Percentiles rank a stretch among this genome's conserved stretches.
phyloP scores from a whole-genome alignment of 1,140 invertebrate genomes.

The Theocolax elegans region DNA sequence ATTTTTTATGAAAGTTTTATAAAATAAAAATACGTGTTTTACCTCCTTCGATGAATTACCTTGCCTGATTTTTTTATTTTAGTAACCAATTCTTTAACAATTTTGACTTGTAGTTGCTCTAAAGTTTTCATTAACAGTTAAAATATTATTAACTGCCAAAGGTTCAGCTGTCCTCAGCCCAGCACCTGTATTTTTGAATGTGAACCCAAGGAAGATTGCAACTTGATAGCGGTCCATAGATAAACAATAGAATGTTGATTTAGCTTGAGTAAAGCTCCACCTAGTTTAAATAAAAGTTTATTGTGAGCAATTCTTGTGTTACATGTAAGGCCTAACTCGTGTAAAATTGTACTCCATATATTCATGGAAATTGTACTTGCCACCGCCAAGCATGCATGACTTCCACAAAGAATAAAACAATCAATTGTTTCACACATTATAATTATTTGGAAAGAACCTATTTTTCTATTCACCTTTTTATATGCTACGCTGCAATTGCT shows the following conservation, averaged over 20 bases:
- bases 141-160: slow-evolving; percentile 72
- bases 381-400: slow-evolving; percentile 72
- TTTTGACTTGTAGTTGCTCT: slow-evolving; percentile 71
- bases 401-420: slow-evolving; percentile 79
- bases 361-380: slow-evolving; percentile 77
- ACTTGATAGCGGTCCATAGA: slow-evolving; percentile 72
- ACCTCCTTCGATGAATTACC: too few relatives aligned
- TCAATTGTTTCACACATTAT: too few relatives aligned
- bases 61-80: slow-evolving; percentile 76
- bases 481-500: too few relatives aligned
- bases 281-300: slow-evolving; percentile 84
- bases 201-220: slow-evolving; percentile 73
- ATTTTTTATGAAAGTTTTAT: too few relatives aligned
- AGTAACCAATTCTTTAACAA: slow-evolving; percentile 75
- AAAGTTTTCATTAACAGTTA: slow-evolving; percentile 72
- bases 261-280: slow-evolving; percentile 78
- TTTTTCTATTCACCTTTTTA: too few relatives aligned
- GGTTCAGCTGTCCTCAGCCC: slow-evolving; percentile 75
- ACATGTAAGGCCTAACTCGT: slow-evolving; percentile 77
- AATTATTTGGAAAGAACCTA: too few relatives aligned
- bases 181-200: slow-evolving; percentile 76
- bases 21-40: too few relatives aligned
- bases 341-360: slow-evolving; percentile 74
- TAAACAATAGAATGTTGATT: slow-evolving; percentile 84
- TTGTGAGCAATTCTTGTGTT: slow-evolving; percentile 87